Evolutionary conservation across 2,113 vertebrate genomes (phyloP).

Genomic region (Reinhardtius hippoglossoides): DNA sequence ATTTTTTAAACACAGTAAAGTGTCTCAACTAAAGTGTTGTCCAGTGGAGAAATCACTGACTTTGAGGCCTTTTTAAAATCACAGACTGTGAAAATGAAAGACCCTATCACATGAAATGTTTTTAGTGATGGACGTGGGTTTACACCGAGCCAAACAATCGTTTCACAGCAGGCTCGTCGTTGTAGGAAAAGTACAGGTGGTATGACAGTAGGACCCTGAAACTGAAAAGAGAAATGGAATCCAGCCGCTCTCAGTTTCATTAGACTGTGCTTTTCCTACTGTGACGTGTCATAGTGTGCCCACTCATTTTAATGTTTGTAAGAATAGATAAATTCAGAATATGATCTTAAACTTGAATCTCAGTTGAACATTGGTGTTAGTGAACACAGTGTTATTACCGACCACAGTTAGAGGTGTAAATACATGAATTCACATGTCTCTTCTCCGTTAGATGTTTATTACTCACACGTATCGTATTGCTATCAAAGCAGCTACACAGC

Average conservation of each 20-base stretch:
- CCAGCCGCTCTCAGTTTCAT: not conserved
- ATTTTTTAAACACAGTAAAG: not conserved
- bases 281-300: not conserved
- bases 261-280: slow-evolving; percentile 2
- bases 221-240: slow-evolving; percentile 6
- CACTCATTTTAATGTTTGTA: not conserved
- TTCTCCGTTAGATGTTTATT: not conserved
- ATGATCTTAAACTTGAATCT: slow-evolving; percentile 10
- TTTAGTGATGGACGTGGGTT: too few relatives aligned
- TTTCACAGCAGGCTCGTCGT: too few relatives aligned
- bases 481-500: not conserved
- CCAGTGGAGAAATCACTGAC: not conserved
- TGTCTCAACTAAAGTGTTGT: not conserved
- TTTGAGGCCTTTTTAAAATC: slow-evolving; percentile 49
- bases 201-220: not conserved
- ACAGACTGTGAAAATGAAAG: slow-evolving; percentile 31
- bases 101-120: not conserved
- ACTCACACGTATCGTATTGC: too few relatives aligned
- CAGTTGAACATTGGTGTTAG: too few relatives aligned
- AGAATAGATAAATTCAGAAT: not conserved
- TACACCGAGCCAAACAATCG: too few relatives aligned
- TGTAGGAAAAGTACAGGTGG: not conserved
- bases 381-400: not conserved
- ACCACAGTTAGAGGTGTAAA: slow-evolving; percentile 4
- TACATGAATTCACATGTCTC: not conserved